These are phyloP conservation scores for Anthoscopus minutus DNA, from an alignment of 2,113 vertebrate species.

Conservation along the genomic window DNA sequence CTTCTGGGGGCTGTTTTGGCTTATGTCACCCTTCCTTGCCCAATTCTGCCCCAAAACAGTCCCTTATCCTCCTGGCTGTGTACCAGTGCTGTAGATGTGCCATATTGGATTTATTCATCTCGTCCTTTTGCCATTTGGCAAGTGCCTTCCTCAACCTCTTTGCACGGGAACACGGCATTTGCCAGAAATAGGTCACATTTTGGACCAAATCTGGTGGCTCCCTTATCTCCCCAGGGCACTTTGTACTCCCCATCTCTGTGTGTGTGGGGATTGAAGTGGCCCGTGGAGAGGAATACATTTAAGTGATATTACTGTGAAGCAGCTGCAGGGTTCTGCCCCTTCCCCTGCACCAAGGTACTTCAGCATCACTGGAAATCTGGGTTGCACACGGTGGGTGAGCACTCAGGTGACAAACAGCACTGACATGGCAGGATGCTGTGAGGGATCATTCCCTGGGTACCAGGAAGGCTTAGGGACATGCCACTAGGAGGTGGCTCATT, in stretches of 20 bases:
- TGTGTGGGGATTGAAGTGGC: not conserved
- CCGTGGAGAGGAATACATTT: not conserved
- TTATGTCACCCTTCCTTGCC: not conserved
- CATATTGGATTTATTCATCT: not conserved
- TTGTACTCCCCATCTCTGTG: not conserved
- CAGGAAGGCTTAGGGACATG: not conserved
- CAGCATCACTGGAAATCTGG: not conserved
- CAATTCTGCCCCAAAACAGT: not conserved
- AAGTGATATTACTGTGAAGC: not conserved
- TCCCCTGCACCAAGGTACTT: not conserved
- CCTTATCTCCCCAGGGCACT: not conserved
- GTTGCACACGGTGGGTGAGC: fast-evolving
- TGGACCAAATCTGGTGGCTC: not conserved
- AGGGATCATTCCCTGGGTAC: not conserved
- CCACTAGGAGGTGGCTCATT: not conserved
- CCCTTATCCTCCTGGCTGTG: not conserved
- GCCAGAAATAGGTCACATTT: not conserved
- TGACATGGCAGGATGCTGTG: not conserved
- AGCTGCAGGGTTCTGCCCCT: not conserved
- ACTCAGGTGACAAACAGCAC: not conserved
- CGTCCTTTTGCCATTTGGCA: not conserved
- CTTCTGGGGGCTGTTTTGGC: not conserved
- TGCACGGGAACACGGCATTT: not conserved
- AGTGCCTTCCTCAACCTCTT: not conserved
- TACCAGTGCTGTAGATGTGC: not conserved